Base-by-base conservation (phyloP, 2,888 invertebrate genomes). In the Rhagium mordax region DNA sequence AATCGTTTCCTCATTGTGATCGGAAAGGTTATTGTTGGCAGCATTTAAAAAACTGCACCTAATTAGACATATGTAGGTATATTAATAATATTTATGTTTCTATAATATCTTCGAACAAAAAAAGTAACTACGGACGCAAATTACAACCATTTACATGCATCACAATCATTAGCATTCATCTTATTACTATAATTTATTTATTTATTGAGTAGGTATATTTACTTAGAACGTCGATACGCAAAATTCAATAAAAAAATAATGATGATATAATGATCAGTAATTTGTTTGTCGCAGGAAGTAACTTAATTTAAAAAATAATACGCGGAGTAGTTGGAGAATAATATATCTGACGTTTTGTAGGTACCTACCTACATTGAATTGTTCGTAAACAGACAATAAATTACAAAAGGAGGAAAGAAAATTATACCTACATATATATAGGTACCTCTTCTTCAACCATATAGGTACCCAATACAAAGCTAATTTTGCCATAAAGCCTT, bases 131-230 rank as follows among this genome's bases (percentile, higher is more conserved):
- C 13, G 18, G 10, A 59, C 24, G 59, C 33, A 33, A 59, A 59
- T 29, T 59, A 33, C 16, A 57, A 29, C 16, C 29, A 59, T 59
- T 59, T 29, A n/a, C n/a, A 4, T 13, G 13, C 41, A 41, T 41
- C 29, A 59, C 27, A 16, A 29, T 20, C 33, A 59, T 33, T 33
- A 20, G 18, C 20, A 59, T 33, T 59, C 16, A 8, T 16, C 20
- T 59, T 59, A 59, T 41, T 33, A 16, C 33, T 20, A 59, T 27
- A 59, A 59, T 59, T 59, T 59, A 16, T 15, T 59, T 29, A 15
- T 59, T 29, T 29, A 59, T 16, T n/a, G n/a, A n/a, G n/a, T 3
- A 33, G 10, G 57, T 24, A 10, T 4, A 6, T 13, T 21, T 59
- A 57, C 57, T 29, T 29, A 33, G 33, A 59, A 59, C 4, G 13